Evolutionary conservation across 2,113 vertebrate species (phyloP).

Genomic region (Uria lomvia): DNA sequence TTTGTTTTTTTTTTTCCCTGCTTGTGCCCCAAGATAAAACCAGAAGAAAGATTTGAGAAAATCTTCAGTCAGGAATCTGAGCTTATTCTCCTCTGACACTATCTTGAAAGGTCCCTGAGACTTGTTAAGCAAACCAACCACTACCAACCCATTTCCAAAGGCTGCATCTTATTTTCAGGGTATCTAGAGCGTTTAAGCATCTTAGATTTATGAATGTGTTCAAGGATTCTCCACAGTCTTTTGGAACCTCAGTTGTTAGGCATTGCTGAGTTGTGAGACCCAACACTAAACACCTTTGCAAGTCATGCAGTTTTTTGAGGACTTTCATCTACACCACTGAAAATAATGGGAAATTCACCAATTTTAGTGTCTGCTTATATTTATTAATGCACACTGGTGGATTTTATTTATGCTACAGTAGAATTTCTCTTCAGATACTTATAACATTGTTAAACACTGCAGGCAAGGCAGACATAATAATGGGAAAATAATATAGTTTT

Average conservation of each 20-base stretch:
- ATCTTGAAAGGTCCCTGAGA: background rate
- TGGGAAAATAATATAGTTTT: background rate
- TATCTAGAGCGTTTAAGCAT: background rate
- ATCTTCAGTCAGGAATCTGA: background rate
- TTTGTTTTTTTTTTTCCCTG: background rate
- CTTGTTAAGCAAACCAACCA: background rate
- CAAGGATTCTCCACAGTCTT: background rate
- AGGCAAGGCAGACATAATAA: background rate
- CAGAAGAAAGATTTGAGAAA: background rate
- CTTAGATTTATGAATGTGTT: background rate
- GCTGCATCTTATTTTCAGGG: background rate
- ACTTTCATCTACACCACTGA: background rate
- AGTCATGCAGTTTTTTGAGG: background rate
- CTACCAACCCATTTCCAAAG: background rate
- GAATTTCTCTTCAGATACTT: background rate
- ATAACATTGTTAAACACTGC: background rate
- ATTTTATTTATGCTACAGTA: background rate
- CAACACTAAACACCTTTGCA: background rate
- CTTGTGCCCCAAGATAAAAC: background rate
- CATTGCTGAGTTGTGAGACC: background rate
- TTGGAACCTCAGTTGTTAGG: background rate
- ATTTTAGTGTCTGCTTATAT: background rate
- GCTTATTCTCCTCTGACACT: background rate
- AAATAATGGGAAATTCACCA: background rate
- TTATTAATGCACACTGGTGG: background rate